Evolutionary conservation across 2,797 vertebrate species (phyloP), one percentile per base, ranked within the genome.

Genomic region (Oophaga sylvatica): DNA sequence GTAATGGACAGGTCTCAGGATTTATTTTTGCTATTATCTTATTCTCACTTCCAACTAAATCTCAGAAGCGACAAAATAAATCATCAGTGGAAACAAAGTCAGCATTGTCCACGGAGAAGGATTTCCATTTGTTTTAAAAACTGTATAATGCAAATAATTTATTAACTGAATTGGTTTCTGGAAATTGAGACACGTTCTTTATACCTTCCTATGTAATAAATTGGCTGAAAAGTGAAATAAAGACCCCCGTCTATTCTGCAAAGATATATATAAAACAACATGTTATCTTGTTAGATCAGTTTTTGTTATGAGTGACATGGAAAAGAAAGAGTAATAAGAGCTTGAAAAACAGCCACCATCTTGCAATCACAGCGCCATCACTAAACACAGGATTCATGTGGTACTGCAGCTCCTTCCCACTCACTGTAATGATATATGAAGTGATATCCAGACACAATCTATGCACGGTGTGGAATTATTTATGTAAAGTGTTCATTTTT

Each of bases 41-140:
- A 81, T 76, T 84, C 41, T 84, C 71, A 57, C 82, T 84, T 84
- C 83, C 83, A 84, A 63, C 59, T 76, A 76, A 75, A 84, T 84
- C 70, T 76, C 22, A 75, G 19, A 77, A n/a, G 59, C 65, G 83
- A 84, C 83, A 62, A 41, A 77, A 70, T 59, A 63, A 77, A 76
- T 48, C 41, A 84, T 84, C 83, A 84, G 11, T 13, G 35, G 59
- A 60, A 76, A 84, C 71, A 65, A 41, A 75, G 57, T 75, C 82
- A 84, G 83, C 57, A 84, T 45, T 65, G 70, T 63, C 75, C 12
- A 84, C 15, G 41, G 70, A 22, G 3, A 60, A 41, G 59, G 56
- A 76, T 6, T 41, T 26, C 19, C 70, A n/a, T 60, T 35, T 59
- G 70, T 60, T 22, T 16, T 22, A 73, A 77, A 70, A 26, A 45